These are phyloP conservation scores for Enteromius unitaeniatus DNA, from an alignment of 2,797 vertebrate genomes.

Conservation along the genomic window DNA sequence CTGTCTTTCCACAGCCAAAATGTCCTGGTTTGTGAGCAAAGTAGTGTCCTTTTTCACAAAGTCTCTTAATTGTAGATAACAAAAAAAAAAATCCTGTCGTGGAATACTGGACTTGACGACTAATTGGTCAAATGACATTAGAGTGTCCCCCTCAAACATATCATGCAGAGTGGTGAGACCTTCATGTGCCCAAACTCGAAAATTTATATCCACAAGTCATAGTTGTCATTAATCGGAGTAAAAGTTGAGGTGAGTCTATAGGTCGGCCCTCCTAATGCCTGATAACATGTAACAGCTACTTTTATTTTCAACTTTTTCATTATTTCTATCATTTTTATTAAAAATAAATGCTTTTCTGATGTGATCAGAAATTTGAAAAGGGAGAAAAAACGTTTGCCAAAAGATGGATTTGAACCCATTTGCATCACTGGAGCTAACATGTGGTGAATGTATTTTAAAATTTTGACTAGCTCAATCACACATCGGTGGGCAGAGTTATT, in stretches of 20 bases:
- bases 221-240: neutral
- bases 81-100: neutral
- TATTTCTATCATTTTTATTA: too few species aligned
- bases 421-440: too few species aligned
- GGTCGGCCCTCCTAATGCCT: neutral
- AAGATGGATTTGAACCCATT: too few species aligned
- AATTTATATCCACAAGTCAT: neutral
- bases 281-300: neutral
- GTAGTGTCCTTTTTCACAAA: neutral
- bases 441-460: too few species aligned
- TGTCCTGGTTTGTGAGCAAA: neutral
- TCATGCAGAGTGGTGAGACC: neutral
- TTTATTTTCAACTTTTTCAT: too few species aligned
- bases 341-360: too few species aligned
- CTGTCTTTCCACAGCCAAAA: neutral
- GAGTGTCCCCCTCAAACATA: too few species aligned
- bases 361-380: too few species aligned
- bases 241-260: neutral
- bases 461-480: too few species aligned
- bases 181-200: neutral
- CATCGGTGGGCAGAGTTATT: too few species aligned
- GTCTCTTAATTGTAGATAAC: neutral
- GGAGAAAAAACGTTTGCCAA: too few species aligned
- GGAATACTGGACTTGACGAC: neutral
- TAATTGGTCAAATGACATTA: slow-evolving; percentile 7